Evolutionary conservation across 2,888 invertebrate species (phyloP).

Genomic region (Gonocerus acuteangulatus): DNA sequence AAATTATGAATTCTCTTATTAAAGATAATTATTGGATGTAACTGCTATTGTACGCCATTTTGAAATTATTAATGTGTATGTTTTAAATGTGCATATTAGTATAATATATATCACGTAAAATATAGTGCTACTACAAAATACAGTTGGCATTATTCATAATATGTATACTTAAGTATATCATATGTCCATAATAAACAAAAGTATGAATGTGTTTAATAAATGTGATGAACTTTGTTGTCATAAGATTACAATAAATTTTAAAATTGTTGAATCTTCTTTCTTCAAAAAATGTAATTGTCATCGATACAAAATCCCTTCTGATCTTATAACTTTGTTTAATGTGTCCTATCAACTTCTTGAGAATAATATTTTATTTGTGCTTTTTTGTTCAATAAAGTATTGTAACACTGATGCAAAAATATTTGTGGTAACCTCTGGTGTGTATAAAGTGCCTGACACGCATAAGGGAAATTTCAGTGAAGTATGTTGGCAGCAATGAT

Average conservation of each 20-base stretch:
- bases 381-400: too few relatives aligned
- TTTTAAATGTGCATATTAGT: constrained; percentile 20
- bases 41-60: constrained; percentile 15
- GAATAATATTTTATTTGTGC: too few relatives aligned
- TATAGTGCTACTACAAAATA: constrained; percentile 10
- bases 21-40: constrained; percentile 4
- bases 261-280: too few relatives aligned
- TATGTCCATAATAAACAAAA: constrained; percentile 6
- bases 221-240: constrained; percentile 28
- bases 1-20: constrained; percentile 8
- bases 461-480: too few relatives aligned
- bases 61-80: constrained; percentile 15
- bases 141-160: constrained; percentile 7
- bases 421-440: too few relatives aligned
- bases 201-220: constrained; percentile 18
- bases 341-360: too few relatives aligned
- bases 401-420: too few relatives aligned
- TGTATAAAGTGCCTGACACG: too few relatives aligned
- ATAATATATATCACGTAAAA: constrained; percentile 19
- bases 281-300: too few relatives aligned
- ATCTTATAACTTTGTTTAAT: too few relatives aligned
- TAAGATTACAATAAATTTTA: neutral
- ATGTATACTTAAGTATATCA: constrained; percentile 8
- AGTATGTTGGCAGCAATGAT: too few relatives aligned
- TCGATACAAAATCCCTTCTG: too few relatives aligned